A percentile compares a stretch with the other conserved stretches of the same genome.
These are phyloP conservation scores for Lottia scabra DNA, from an alignment of 2,888 invertebrate species.

Conservation along the genomic window DNA sequence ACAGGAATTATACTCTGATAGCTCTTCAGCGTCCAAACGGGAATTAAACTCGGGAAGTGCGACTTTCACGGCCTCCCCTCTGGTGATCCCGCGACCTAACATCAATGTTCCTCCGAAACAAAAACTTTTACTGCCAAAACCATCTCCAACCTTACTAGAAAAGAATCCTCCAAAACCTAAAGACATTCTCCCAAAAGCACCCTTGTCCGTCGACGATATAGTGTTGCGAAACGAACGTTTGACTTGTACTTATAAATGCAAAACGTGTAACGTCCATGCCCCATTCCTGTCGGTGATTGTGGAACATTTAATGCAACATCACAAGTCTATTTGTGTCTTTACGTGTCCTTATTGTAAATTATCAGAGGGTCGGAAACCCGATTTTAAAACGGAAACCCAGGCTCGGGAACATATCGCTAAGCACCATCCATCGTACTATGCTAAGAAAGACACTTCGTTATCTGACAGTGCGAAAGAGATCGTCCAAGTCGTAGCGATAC, in stretches of 20 bases:
- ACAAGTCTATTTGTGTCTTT: conserved; percentile 52
- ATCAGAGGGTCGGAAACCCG: conserved; percentile 40
- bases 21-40: not conserved
- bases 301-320: conserved; percentile 51
- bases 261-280: conserved; percentile 57
- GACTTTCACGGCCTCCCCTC: not conserved
- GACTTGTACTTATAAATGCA: conserved; percentile 53
- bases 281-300: conserved; percentile 57
- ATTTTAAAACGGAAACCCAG: conserved; percentile 50
- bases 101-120: not conserved
- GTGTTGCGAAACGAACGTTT: conserved; percentile 19
- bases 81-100: not conserved
- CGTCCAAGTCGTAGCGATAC: conserved; percentile 45
- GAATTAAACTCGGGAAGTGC: not conserved
- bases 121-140: not conserved
- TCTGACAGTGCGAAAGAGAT: conserved; percentile 54
- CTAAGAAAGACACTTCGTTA: conserved; percentile 54
- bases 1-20: not conserved
- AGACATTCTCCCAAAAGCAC: conserved; percentile 9
- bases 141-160: not conserved
- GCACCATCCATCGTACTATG: conserved; percentile 49
- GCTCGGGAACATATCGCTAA: conserved; percentile 52
- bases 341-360: conserved; percentile 57
- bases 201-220: conserved; percentile 17
- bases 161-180: conserved; percentile 2